Base-by-base conservation (phyloP, 2,888 invertebrate genomes). In the Ochropacha duplaris region DNA sequence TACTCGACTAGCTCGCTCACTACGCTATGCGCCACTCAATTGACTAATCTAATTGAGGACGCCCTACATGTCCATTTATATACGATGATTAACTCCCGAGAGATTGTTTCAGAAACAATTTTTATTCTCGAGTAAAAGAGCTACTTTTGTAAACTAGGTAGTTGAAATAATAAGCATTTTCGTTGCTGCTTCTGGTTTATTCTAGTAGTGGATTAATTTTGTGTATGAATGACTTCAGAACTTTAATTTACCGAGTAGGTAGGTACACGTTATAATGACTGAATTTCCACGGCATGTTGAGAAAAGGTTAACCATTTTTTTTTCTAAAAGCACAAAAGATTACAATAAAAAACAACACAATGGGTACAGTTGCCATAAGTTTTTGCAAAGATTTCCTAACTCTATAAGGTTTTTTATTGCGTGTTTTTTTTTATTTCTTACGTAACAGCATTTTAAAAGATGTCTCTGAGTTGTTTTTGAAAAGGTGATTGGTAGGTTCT, bases 11-110 rank as follows among this genome's bases (percentile, higher is more conserved):
- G 71, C 72, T 74, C 68, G 70, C 69, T 71, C 67, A 69, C 71
- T 69, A 61, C 67, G 70, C 71, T 69, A 61, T 61, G 71, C 69
- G 72, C 71, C 71, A 76, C 76, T 78, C 84, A 83, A 88, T 86
- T 84, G 81, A 81, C 81, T 83, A 75, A 76, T 72, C 71, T 78
- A 76, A 81, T 78, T 74, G 82, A 74, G 79, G 72, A 64, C 69
- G 69, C 67, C 68, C 69, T 71, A 70, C 67, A 61, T 66, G 64
- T 62, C 64, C 66, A 66, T 67, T 69, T 65, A 65, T 61, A 65
- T 73, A 62, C 62, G 57, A 55, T 56, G 55, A 64, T 60, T 58
- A 58, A 50, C 22, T 50, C n/a, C 50, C 26, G 22, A 50, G 50
- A 50, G n/a, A 50, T 39, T 6, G 19, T 44, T 16, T 19, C 44